These are phyloP conservation scores for Beaufortia kweichowensis DNA, from an alignment of 2,113 vertebrate genomes.

Conservation along the genomic window DNA sequence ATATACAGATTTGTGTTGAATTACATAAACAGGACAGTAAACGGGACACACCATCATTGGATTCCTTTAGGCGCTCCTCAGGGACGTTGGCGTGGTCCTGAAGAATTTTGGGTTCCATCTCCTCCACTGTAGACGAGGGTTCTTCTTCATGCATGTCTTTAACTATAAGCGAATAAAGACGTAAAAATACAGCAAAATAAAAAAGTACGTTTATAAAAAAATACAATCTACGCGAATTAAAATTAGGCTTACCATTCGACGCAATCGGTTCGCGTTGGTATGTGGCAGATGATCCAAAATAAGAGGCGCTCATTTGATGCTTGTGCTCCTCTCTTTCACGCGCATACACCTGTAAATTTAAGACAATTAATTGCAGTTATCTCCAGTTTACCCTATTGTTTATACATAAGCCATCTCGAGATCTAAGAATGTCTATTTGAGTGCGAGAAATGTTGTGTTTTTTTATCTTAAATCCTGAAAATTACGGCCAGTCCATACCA, in stretches of 20 bases:
- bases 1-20: background rate
- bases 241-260: constrained; percentile 76
- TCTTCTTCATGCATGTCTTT: constrained; percentile 90
- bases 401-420: background rate
- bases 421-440: background rate
- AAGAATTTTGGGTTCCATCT: constrained; percentile 85
- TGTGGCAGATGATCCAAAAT: constrained; percentile 71
- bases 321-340: constrained; percentile 78
- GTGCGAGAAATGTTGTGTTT: too few relatives aligned
- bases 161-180: constrained; percentile 72
- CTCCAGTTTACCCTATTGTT: constrained; percentile 20
- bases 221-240: background rate
- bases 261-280: constrained; percentile 77
- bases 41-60: constrained; percentile 78
- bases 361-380: constrained; percentile 61
- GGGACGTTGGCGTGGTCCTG: constrained; percentile 82
- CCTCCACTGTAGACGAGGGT: constrained; percentile 89
- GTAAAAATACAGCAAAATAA: background rate
- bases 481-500: background rate
- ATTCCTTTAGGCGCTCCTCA: constrained; percentile 81
- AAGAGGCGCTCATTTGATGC: constrained; percentile 75
- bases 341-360: constrained; percentile 80
- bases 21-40: background rate
- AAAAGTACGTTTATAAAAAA: background rate
- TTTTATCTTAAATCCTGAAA: too few relatives aligned